Conservation (phyloP, 2,888 invertebrate species). For the Deilephila elpenor region DNA sequence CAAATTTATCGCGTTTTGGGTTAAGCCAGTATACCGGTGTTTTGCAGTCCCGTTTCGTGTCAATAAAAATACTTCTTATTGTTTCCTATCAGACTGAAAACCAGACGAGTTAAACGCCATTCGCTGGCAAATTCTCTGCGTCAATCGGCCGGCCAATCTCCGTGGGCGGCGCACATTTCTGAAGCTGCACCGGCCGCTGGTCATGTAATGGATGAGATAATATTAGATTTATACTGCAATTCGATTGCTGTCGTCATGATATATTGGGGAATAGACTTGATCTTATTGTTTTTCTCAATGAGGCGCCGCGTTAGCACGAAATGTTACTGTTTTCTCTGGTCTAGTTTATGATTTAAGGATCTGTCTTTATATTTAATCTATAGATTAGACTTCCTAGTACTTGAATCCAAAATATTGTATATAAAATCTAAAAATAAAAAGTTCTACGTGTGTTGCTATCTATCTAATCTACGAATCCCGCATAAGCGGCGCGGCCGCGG, state of each 20-base stretch:
- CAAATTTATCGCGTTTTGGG: no score
- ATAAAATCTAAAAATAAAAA: no score
- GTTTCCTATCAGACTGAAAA: not conserved
- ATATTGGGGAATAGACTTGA: not conserved
- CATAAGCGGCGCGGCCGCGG: not conserved
- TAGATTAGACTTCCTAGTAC: no score
- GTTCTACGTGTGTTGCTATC: no score
- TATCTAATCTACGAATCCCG: not conserved
- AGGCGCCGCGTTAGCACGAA: no score
- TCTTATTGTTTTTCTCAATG: not conserved
- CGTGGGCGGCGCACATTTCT: slow-evolving; percentile 15
- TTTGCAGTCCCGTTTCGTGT: no score
- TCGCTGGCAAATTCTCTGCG: not conserved
- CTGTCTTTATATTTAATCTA: no score
- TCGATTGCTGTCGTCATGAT: not conserved
- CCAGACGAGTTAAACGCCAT: not conserved
- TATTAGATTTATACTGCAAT: slow-evolving; percentile 14
- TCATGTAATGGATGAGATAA: slow-evolving; percentile 15
- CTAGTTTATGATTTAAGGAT: no score
- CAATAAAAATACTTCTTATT: not conserved
- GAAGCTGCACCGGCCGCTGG: not conserved
- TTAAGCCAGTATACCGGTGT: no score
- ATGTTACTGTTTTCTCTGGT: no score
- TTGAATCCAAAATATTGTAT: no score
- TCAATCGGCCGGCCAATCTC: not conserved